Base-by-base conservation (phyloP, 1,140 invertebrate genomes). In the Trichomalopsis sarcophagae region DNA sequence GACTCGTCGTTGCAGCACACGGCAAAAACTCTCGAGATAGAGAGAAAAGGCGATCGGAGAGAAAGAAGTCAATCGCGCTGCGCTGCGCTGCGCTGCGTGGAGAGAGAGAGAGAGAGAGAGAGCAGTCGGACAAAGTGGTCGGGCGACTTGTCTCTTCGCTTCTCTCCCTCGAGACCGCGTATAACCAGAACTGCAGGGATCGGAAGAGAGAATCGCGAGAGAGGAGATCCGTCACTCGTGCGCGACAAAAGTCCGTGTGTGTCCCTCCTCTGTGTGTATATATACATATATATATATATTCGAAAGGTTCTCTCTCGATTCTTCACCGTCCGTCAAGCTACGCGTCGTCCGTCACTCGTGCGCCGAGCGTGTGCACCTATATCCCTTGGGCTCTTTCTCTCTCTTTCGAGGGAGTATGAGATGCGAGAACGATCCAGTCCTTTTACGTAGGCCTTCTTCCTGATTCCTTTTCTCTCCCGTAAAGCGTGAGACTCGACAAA, bases 51-150 rank as follows among this genome's bases (percentile, higher is more conserved):
- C 89, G 88, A 89, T 33, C 87, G 82, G 86, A 88, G 88, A 88
- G 88, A 88, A 87, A 88, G 86, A 81, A 80, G 81, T 85, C 87
- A 88, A 86, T 87, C 86, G 85, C 68, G 87, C 86, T 73, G 2
- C 21, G 23, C 23, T 2, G 55, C 55, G 40, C 40, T n/a, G n/a
- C n/a, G n/a, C n/a, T n/a, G n/a, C n/a, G n/a, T n/a, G n/a, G n/a
- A n/a, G n/a, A n/a, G n/a, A n/a, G n/a, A n/a, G n/a, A n/a, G n/a
- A n/a, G n/a, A 9, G 7, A 44, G 40, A 44, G 40, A 21, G 40
- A 21, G 17, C 55, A 55, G 50, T 17, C 88, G 90, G 90, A 92
- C 90, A 91, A 93, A 93, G 92, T 92, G 91, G 91, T 92, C 91
- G 87, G 89, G 88, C 91, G 86, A 87, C 88, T 90, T 90, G 88